Base-by-base conservation (phyloP, 2,888 invertebrate genomes). In the Toxonevra muliebris region DNA sequence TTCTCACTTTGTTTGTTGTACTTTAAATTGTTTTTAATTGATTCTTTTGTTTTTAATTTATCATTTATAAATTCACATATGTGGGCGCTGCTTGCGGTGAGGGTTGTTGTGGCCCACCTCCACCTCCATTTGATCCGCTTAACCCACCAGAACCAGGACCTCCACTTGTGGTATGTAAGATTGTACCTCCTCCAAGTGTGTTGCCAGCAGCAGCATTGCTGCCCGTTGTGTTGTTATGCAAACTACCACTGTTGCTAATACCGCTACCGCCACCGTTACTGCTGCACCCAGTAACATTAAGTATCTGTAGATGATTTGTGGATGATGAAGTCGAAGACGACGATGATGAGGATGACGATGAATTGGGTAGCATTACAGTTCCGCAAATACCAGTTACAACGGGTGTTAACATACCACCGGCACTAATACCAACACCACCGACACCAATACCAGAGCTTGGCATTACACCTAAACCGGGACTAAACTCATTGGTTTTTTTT, bases 41-140 rank as follows among this genome's bases (percentile, higher is more conserved):
- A 55, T 20, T 55, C 30, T 7, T 55, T 30, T 30, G 30, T 30
- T 30, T 55, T 40, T 20, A 55, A 55, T 15, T 13, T 61, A 41
- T 50, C 42, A 43, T 73, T 81, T 84, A 83, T 76, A 95, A 94
- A 91, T 95, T 95, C 87, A 95, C 95, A 89, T 95, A 95, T 80
- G 95, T 95, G 78, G 95, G 95, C 88, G 95, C 94, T 88, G 94
- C 94, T 88, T 94, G 94, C 73, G 92, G 91, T 78, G 89, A 88
- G 73, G 86, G 85, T 75, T 87, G 87, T 75, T 87, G 85, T 80
- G 66, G 69, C 12, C 75, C 76, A 43, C 75, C 72, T 41, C 73
- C 70, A n/a, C 75, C 72, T 41, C 75, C 71, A 45, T 59, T 69
- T 12, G 59, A 52, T 60, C 61, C 59, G 20, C 54, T 58, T n/a